These are phyloP conservation scores for Myotis lucifugus DNA, from an alignment of 2,113 vertebrate genomes.

Conservation along the genomic window DNA sequence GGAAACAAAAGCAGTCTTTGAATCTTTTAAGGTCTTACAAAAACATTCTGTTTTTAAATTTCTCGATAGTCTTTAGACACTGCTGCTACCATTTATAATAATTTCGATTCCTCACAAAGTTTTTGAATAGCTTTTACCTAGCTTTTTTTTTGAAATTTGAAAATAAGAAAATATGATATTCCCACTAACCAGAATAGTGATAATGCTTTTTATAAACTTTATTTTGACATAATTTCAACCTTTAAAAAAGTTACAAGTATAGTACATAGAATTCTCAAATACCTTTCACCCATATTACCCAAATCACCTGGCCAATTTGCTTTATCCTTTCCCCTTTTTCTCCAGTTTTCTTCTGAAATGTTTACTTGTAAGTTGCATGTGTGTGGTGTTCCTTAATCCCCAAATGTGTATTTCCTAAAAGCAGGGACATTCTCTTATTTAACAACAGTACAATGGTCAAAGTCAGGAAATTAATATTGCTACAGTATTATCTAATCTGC, in stretches of 20 bases:
- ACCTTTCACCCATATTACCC: background rate
- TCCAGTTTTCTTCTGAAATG: conserved; percentile 42
- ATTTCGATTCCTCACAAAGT: background rate
- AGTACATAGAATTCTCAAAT: conserved; percentile 26
- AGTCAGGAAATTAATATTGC: conserved; percentile 25
- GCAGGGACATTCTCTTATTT: background rate
- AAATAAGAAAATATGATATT: conserved; percentile 14
- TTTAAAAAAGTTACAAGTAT: background rate
- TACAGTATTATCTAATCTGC: background rate
- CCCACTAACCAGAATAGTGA: background rate
- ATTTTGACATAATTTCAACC: conserved; percentile 26
- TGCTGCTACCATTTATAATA: background rate
- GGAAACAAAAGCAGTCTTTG: background rate
- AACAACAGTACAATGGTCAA: background rate
- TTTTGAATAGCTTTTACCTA: background rate
- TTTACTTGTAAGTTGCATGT: background rate
- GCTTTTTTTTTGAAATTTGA: background rate
- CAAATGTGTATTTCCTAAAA: conserved; percentile 27
- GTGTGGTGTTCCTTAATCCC: background rate
- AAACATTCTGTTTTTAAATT: background rate
- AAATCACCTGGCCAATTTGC: conserved; percentile 13
- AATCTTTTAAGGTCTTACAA: background rate
- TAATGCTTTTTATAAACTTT: background rate
- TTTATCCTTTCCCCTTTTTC: background rate
- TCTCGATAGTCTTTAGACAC: background rate